These are phyloP conservation scores for Spicauda simplicius DNA, from an alignment of 2,888 invertebrate genomes.

Conservation along the genomic window DNA sequence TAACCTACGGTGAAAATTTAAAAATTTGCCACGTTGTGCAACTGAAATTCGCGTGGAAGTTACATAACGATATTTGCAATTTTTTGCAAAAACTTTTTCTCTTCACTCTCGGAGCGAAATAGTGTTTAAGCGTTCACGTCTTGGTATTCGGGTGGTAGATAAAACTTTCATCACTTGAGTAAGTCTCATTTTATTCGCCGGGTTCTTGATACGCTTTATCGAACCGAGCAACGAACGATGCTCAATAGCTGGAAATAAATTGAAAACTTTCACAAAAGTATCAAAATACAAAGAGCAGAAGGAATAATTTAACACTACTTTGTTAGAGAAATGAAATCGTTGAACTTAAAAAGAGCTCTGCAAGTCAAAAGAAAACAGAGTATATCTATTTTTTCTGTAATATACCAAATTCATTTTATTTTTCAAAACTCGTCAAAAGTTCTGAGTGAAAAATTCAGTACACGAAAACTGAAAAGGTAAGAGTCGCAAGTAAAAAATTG, in stretches of 20 bases:
- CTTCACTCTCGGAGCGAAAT: neutral
- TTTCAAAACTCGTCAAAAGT: neutral
- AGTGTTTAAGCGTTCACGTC: conserved; percentile 1
- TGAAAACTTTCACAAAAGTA: conserved; percentile 1
- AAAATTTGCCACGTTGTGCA: conserved; percentile 2
- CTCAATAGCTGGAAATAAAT: neutral
- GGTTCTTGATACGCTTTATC: neutral
- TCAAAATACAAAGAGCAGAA: conserved; percentile 3
- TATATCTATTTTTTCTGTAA: too few species aligned
- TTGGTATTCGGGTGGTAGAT: neutral
- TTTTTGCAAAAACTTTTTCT: neutral
- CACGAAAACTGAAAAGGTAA: neutral
- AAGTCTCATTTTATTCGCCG: neutral
- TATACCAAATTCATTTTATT: neutral
- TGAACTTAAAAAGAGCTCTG: neutral
- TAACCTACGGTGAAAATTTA: conserved; percentile 6
- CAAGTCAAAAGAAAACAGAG: too few species aligned
- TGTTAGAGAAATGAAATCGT: neutral
- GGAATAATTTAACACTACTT: neutral
- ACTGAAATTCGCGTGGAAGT: conserved; percentile 11
- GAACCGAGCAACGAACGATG: neutral
- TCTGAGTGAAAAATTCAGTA: neutral
- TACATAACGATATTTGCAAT: conserved; percentile 5
- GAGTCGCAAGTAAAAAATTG: neutral
- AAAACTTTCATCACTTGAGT: conserved; percentile 10